Evolutionary conservation across 2,888 invertebrate species (phyloP), one percentile per base, ranked within the genome.

Genomic region (Ennomos fuscantarius): DNA sequence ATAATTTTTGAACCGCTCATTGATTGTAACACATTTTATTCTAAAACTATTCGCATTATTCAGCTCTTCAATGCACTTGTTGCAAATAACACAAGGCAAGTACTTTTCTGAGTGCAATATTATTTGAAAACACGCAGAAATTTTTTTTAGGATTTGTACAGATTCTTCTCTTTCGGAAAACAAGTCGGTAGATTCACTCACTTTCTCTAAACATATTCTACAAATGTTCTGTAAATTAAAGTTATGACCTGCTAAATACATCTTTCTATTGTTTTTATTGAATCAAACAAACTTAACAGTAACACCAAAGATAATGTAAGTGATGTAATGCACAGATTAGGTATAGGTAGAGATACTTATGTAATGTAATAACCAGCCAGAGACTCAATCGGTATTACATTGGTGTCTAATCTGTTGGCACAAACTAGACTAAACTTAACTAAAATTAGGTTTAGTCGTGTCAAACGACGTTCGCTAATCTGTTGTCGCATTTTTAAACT

Each of bases 111-210:
- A 60, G 8, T 54, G 57, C 42, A 91, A 52, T 55, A 64, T 72
- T 53, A 90, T 68, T 72, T 83, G 81, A 68, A 89, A 89, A 74
- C 89, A 90, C 46, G 66, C 43, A 62, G 70, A 72, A 41, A 92
- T 76, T 65, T 75, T 88, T 11, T 79, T 67, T 39, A 81, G 56
- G 53, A 88, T 73, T 13, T 74, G 70, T 65, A 74, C 75, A 32
- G 81, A 76, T 57, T 74, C 69, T 36, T 66, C 55, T 24, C 60
- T 58, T 32, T 73, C 63, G 31, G 73, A 69, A 68, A 83, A 82
- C 40, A 85, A 67, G 55, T 78, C 58, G 31, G 62, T 66, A 50
- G 60, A 55, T 46, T 78, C 56, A 41, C 62, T 39, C 10, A 58
- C 65, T 46, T 62, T 63, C 49, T 66, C 55, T 54, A 87, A 76